Evolutionary conservation across 1,140 invertebrate genomes (phyloP), one percentile per base, ranked within the genome.

Genomic region (Archivesica marissinica): DNA sequence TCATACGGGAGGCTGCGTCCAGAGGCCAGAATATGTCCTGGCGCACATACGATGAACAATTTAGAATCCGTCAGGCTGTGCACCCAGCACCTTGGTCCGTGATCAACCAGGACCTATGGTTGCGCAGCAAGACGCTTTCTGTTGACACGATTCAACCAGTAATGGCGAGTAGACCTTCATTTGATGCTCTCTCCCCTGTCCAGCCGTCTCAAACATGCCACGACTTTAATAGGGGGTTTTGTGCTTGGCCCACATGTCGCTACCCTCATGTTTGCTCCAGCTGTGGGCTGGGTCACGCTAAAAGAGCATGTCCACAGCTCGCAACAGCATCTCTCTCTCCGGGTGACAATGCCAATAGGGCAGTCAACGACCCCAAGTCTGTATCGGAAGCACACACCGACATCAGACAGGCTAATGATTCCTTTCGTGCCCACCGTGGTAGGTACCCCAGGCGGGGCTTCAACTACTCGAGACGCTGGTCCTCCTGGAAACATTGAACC

Each of bases 101-200:
- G 0, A 61, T 77, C 3, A 77, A 77, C 23, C 56, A 41, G 3
- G 75, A 61, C 41, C 25, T 77, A n/a, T 77, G 75, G 75, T 61
- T 35, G 41, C 30, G 75, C 11, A 39, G 52, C 35, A 61, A 44
- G 35, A 20, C 39, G 3, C 4, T 61, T 1, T 1, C 15, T 23
- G 38, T 33, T 13, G 23, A 68, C 41, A 13, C 25, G 17, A 30
- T 33, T 13, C 6, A 64, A 56, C 6, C 23, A 6, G 25, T 23
- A 17, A 13, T 35, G 9, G 13, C 17, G 4, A 17, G 30, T n/a
- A n/a, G n/a, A n/a, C n/a, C n/a, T n/a, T n/a, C n/a, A 11, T 30
- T 15, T 11, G 6, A 4, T 9, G 35, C 6, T 23, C 2, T 2
- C 7, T 13, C 9, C 13, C 20, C 7, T 4, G 25, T 4, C 47